These are phyloP conservation scores for Sorex fumeus DNA, from an alignment of 2,113 vertebrate species.

Conservation along the genomic window DNA sequence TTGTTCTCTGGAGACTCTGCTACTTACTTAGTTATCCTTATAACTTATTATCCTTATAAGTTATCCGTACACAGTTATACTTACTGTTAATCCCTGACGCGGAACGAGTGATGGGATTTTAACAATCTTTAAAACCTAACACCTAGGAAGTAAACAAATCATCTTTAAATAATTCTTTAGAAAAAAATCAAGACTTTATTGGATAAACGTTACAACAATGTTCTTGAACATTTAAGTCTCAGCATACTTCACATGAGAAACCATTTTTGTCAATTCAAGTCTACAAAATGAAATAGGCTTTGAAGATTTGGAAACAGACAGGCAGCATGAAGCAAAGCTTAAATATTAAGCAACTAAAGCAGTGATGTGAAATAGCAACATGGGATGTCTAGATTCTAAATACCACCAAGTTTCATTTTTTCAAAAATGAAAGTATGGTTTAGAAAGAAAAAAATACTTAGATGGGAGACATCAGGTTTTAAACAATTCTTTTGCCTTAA, in stretches of 20 bases:
- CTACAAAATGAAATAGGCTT: conserved; percentile 91
- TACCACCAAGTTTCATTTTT: conserved; percentile 88
- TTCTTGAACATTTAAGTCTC: conserved; percentile 92
- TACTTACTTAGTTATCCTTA: not conserved
- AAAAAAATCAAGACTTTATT: conserved; percentile 92
- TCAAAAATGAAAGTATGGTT: conserved; percentile 85
- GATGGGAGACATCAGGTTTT: conserved; percentile 78
- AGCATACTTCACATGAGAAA: conserved; percentile 90
- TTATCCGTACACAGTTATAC: too few relatives aligned
- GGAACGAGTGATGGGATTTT: not conserved
- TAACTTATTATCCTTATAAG: too few relatives aligned
- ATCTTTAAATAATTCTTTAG: conserved; percentile 86
- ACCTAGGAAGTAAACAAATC: conserved; percentile 48
- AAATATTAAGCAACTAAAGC: conserved; percentile 94
- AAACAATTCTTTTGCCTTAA: conserved; percentile 80
- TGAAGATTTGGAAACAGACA: conserved; percentile 89
- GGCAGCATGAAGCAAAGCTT: conserved; percentile 91
- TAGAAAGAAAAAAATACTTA: conserved; percentile 83
- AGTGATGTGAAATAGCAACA: conserved; percentile 89
- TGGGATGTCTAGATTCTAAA: conserved; percentile 88
- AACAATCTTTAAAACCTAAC: conserved; percentile 47
- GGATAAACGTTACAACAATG: conserved; percentile 91
- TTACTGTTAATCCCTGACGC: not conserved
- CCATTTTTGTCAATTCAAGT: conserved; percentile 89
- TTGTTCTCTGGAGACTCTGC: not conserved